Evolutionary conservation across 2,797 vertebrate genomes (phyloP), one percentile per base, ranked within the genome.

Genomic region (Sebastes steindachneri): DNA sequence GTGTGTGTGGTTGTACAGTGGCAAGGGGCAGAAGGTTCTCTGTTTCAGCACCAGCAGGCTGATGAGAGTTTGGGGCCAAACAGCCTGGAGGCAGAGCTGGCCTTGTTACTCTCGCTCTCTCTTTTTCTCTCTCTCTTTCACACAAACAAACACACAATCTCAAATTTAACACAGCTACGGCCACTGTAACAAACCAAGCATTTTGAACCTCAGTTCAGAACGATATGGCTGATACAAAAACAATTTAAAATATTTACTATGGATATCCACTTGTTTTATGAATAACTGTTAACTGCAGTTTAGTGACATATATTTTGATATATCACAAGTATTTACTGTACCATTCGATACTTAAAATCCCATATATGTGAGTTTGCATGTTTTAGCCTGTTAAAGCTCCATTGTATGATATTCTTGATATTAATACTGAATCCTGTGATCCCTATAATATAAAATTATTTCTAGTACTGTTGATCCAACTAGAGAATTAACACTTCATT

Each of bases 1-100:
- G 69, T 60, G 68, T 62, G 65, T 66, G 68, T 45, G 74, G 65
- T 73, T 81, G 65, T 57, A 79, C 28, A 78, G 81, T 90, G 87
- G 86, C 77, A 86, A 85, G 79, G 92, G 91, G 89, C 90, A 93
- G 88, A 92, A 92, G 91, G 92, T 87, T 93, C 90, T 94, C 84
- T 5, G 83, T 94, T 95, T 94, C 93, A 93, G 94, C 92, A 93
- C 94, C 94, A 94, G 92, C 92, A 91, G 94, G 92, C 94, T 94
- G 93, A 94, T 93, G 92, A 93, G 89, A 91, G 93, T 95, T 94
- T 84, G 85, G 88, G 92, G 93, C 92, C 92, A 92, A 94, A 93
- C 90, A 88, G 93, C 93, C 93, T 82, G 66, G 15, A 89, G 95
- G 93, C 88, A 94, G 80, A 83, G 70, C 75, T 94, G 93, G 89